Conservation (phyloP, 2,888 invertebrate genomes). For the Pandemis corylana region DNA sequence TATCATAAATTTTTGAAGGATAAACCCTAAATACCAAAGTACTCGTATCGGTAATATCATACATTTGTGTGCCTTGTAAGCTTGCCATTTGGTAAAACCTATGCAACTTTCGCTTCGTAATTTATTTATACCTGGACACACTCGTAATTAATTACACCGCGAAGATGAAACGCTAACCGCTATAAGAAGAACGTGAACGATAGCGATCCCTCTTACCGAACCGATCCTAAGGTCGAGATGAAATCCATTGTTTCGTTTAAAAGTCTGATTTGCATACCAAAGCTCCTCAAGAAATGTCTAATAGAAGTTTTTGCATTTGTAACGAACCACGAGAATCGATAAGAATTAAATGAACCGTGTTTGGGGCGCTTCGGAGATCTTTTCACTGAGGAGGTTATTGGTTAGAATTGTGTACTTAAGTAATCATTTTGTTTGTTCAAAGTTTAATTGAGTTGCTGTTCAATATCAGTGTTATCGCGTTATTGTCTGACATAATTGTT, state of each 20-base stretch:
- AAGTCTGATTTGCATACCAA: conserved; percentile 75
- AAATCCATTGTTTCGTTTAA: conserved; percentile 77
- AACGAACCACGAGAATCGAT: conserved; percentile 75
- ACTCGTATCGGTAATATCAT: too few relatives aligned
- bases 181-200: neutral
- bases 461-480: neutral
- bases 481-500: neutral
- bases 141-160: too few relatives aligned
- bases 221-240: conserved; percentile 45
- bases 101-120: too few relatives aligned
- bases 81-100: too few relatives aligned
- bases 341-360: conserved; percentile 66
- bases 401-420: conserved; percentile 1
- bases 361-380: conserved; percentile 43
- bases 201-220: conserved; percentile 24
- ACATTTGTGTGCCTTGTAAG: too few relatives aligned
- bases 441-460: conserved; percentile 9
- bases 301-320: conserved; percentile 78
- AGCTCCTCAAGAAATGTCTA: conserved; percentile 67
- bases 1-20: too few relatives aligned
- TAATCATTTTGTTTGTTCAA: conserved; percentile 13
- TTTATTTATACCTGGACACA: too few relatives aligned
- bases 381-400: conserved; percentile 7
- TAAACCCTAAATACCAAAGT: too few relatives aligned
- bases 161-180: neutral